These are phyloP conservation scores for Chrysogorgia sp. DNA, from an alignment of 92 coral and sea anemone species.

Conservation along the genomic window DNA sequence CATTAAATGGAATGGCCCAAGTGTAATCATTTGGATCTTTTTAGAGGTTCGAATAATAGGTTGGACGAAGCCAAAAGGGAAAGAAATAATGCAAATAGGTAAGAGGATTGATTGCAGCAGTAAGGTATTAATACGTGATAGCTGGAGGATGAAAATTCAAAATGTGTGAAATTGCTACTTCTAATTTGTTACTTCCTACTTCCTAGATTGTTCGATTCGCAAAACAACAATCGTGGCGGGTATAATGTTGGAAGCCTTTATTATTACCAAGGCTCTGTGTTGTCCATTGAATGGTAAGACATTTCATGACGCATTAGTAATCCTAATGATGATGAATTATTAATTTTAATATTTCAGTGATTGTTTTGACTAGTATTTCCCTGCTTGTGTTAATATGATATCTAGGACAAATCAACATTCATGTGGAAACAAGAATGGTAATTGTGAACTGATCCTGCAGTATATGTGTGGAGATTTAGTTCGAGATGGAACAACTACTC, in stretches of 20 bases:
- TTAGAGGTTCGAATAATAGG: constrained; percentile 87
- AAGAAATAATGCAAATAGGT: constrained; percentile 97
- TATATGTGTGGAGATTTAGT: constrained; percentile 90
- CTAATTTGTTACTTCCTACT: neutral
- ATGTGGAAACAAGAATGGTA: constrained; percentile 83
- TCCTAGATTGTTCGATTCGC: constrained; percentile 87
- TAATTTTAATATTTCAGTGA: neutral
- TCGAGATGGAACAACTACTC: constrained; percentile 86
- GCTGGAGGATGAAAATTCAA: neutral
- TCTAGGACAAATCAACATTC: constrained; percentile 98
- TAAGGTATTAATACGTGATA: neutral
- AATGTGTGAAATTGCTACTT: neutral
- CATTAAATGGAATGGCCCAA: neutral
- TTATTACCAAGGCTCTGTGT: constrained; percentile 79
- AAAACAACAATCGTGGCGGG: constrained; percentile 96
- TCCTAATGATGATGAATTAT: neutral
- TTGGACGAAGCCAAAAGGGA: constrained; percentile 89
- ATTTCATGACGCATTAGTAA: neutral
- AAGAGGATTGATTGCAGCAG: neutral
- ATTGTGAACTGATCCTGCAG: constrained; percentile 90
- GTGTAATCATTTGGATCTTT: neutral
- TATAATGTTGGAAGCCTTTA: constrained; percentile 96
- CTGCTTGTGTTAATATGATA: constrained; percentile 3
- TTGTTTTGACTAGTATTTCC: too few relatives aligned
- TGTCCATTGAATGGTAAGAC: constrained; percentile 87